phyloP scores from a whole-genome alignment of 2,797 vertebrate genomes.

The Petrocephalus schoutedeni region DNA sequence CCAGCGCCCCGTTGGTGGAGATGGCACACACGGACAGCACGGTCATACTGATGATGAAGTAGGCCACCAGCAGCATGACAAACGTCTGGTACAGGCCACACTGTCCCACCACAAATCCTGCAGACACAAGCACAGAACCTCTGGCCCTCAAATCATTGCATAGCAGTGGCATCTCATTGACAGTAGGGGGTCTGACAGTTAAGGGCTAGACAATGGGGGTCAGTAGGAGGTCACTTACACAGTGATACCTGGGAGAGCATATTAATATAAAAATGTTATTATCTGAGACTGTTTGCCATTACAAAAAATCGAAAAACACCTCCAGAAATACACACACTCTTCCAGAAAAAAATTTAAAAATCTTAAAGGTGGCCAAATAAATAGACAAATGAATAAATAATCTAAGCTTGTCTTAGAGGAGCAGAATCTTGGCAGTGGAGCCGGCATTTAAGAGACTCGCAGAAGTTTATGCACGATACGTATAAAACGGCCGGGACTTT shows the following conservation, averaged over 20 bases:
- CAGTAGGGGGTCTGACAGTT: not conserved
- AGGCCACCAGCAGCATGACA: slow-evolving; percentile 77
- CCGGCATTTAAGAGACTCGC: not conserved
- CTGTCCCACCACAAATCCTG: slow-evolving; percentile 74
- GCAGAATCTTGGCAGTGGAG: not conserved
- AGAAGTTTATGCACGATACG: not conserved
- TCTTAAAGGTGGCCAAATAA: not conserved
- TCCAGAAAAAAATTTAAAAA: not conserved
- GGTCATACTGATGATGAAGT: slow-evolving; percentile 86
- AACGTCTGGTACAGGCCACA: slow-evolving; percentile 78
- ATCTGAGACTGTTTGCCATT: not conserved
- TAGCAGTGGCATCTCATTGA: not conserved
- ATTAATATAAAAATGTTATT: not conserved
- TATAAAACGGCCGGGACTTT: not conserved
- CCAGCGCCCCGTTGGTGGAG: slow-evolving; percentile 83
- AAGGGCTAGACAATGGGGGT: not conserved
- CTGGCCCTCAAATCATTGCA: not conserved
- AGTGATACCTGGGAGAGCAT: not conserved
- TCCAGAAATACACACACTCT: not conserved
- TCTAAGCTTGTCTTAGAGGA: not conserved
- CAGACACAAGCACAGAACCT: slow-evolving; percentile 26
- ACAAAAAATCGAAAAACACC: not conserved
- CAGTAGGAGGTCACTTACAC: not conserved
- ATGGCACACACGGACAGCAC: slow-evolving; percentile 85
- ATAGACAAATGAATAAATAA: not conserved